Base-by-base conservation (phyloP, 1,140 invertebrate species). In the Trialeurodes vaporariorum region DNA sequence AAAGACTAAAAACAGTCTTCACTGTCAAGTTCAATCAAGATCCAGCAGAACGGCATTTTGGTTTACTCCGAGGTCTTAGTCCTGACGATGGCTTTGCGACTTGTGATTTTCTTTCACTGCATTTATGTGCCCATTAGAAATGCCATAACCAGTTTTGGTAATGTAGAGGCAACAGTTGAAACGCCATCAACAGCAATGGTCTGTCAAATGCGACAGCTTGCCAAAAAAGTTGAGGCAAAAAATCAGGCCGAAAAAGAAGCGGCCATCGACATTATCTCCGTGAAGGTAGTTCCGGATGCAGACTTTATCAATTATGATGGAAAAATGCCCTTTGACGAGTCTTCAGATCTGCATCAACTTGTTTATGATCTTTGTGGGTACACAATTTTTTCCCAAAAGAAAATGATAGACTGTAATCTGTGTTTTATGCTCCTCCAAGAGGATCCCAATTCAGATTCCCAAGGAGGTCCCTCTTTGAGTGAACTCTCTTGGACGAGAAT, bases 1-100 rank as follows among this genome's bases (percentile, higher is more conserved):
- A 25, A 61, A 21, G 61, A 61, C 25, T 11, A 13, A 2, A 61
- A 5, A 24, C 23, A 24, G 23, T 22, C n/a, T 61, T 61, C 13
- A 61, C 61, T 11, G 61, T 25, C 61, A 61, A 61, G 25, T 25
- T 61, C 5, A 61, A 61, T 21, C 61, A 61, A 61, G 61, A 61
- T 61, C 61, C 61, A 2, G 13, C 25, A 9, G 61, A 61, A 61
- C 23, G 61, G 21, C 61, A 61, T 61, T 61, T 61, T 61, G 61
- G 61, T 24, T 24, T 61, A 13, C 23, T 61, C 23, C 61, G 61
- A 13, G 23, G 2, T 21, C 23, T 61, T 25, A 61, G 61, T 61
- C 23, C 23, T 9, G 61, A 61, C n/a, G 25, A 24, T 61, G 23
- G 25, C n/a, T 25, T 25, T 2, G 23, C 61, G 13, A 61, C 61